Conservation (phyloP, 2,888 invertebrate species). For the Drosophila mayaguana region DNA sequence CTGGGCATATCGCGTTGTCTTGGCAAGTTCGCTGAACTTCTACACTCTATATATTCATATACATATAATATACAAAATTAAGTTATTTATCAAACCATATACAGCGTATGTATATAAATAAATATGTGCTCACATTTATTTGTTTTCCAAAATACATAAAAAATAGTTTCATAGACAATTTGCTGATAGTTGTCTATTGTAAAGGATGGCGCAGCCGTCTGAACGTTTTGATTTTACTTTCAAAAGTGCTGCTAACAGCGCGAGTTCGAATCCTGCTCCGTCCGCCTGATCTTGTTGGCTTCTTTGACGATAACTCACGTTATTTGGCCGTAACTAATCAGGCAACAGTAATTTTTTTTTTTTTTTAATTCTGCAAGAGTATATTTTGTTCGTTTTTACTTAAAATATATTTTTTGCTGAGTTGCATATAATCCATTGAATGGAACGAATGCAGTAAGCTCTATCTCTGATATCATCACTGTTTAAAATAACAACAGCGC, state of each 20-base stretch:
- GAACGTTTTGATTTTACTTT: constrained; percentile 40
- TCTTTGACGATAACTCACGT: constrained; percentile 70
- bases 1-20: constrained; percentile 29
- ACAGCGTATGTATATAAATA: neutral
- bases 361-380: neutral
- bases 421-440: constrained; percentile 16
- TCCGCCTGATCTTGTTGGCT: constrained; percentile 78
- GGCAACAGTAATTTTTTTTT: constrained; percentile 67
- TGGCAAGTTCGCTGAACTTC: constrained; percentile 57
- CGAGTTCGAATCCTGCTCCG: constrained; percentile 50
- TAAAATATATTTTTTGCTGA: neutral
- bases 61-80: constrained; percentile 10
- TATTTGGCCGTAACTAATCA: constrained; percentile 73
- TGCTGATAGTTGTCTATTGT: neutral
- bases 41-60: constrained; percentile 3
- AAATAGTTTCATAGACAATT: neutral
- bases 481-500: constrained; percentile 17
- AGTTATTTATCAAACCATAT: constrained; percentile 36
- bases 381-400: neutral
- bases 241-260: neutral
- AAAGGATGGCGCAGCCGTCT: constrained; percentile 51
- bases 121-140: neutral
- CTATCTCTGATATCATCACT: constrained; percentile 32
- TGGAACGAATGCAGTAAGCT: constrained; percentile 17
- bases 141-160: neutral